Evolutionary conservation across 2,113 vertebrate species (phyloP).

Genomic region (Nicator chloris): DNA sequence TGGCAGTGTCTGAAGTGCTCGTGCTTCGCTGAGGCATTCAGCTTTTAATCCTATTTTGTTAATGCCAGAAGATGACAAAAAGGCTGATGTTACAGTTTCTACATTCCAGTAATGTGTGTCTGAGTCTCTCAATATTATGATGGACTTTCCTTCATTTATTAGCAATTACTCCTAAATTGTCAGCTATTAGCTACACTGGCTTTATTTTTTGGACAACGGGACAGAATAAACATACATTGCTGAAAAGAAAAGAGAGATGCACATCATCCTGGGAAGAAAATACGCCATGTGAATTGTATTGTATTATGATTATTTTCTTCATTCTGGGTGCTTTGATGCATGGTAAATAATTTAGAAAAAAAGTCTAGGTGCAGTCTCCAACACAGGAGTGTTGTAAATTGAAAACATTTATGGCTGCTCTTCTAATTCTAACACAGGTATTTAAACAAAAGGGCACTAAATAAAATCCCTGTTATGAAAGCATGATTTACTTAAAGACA

Average conservation of each 20-base stretch:
- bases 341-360: neutral
- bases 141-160: neutral
- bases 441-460: neutral
- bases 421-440: neutral
- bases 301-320: neutral
- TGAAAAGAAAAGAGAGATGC: neutral
- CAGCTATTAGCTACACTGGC: neutral
- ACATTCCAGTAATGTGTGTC: neutral
- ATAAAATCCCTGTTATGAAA: neutral
- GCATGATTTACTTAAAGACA: neutral
- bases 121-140: neutral
- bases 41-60: neutral
- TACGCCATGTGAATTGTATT: neutral
- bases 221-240: neutral
- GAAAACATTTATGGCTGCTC: neutral
- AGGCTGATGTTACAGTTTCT: neutral
- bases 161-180: neutral
- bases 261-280: neutral
- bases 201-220: neutral
- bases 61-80: neutral
- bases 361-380: neutral
- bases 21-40: neutral
- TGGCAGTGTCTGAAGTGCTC: neutral
- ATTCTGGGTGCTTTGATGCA: neutral
- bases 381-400: neutral